Conservation (phyloP, 1,140 invertebrate genomes). For the Phortica variegata region DNA sequence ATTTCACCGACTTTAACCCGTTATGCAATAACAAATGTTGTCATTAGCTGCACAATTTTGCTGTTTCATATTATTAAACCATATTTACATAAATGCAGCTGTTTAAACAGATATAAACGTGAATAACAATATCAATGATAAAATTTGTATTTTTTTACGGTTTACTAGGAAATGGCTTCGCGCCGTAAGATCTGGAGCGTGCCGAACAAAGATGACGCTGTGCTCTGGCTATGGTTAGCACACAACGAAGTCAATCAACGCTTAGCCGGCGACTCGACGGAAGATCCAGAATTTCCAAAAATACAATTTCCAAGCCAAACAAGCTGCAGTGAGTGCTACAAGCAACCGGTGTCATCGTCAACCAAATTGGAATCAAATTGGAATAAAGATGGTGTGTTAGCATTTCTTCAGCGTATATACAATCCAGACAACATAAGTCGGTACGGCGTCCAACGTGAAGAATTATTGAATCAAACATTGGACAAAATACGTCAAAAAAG, state of each 20-base stretch:
- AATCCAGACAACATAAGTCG: conserved; percentile 61
- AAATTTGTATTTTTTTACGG: background rate
- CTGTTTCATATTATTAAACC: no score
- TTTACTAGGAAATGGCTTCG: conserved; percentile 66
- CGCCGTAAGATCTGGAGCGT: conserved; percentile 70
- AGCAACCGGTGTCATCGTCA: conserved; percentile 16
- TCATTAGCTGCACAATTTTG: no score
- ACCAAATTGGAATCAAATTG: conserved; percentile 61
- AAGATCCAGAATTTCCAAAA: conserved; percentile 90
- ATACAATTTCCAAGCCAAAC: conserved; percentile 79
- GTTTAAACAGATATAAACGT: no score
- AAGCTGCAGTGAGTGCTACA: conserved; percentile 72
- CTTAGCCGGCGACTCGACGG: conserved; percentile 79
- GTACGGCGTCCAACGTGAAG: conserved; percentile 41
- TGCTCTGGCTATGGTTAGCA: conserved; percentile 92
- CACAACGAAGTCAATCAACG: conserved; percentile 93
- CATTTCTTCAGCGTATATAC: conserved; percentile 77
- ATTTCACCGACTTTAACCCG: no score
- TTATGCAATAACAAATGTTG: no score
- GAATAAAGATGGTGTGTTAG: conserved; percentile 70
- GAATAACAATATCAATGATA: no score
- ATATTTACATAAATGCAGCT: no score
- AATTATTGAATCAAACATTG: conserved; percentile 26
- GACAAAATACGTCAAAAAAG: conserved; percentile 47
- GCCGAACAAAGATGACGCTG: conserved; percentile 68